phyloP scores from a whole-genome alignment of 2,113 vertebrate genomes.

The Pseudorectes ferrugineus region DNA sequence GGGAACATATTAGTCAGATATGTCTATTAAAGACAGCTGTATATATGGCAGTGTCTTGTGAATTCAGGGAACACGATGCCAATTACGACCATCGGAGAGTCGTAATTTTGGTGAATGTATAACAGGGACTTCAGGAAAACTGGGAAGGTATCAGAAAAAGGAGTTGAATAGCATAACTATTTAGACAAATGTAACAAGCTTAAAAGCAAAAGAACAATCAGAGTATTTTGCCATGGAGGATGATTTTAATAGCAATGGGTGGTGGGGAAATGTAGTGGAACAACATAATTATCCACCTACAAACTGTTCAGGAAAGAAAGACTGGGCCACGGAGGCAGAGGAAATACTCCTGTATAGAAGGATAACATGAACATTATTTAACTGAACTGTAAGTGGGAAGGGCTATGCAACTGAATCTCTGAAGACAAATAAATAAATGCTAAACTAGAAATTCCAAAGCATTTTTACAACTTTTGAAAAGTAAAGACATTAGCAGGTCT shows the following conservation, averaged over 20 bases:
- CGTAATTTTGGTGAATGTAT: constrained; percentile 14
- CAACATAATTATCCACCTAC: background rate
- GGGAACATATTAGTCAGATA: constrained; percentile 51
- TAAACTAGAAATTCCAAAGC: background rate
- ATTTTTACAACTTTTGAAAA: constrained; percentile 9
- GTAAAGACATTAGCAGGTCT: background rate
- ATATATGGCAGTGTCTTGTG: constrained; percentile 38
- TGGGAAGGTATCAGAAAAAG: background rate
- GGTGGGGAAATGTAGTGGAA: background rate
- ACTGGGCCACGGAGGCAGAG: background rate
- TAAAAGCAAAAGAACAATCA: background rate
- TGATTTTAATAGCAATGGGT: background rate
- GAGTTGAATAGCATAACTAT: background rate
- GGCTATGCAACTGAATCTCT: background rate
- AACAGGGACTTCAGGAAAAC: constrained; percentile 6
- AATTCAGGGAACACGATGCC: constrained; percentile 23
- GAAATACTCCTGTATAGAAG: background rate
- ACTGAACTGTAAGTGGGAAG: background rate
- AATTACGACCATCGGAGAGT: background rate
- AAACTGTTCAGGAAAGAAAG: background rate
- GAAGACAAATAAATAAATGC: constrained; percentile 26
- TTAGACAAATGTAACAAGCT: background rate
- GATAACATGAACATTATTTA: background rate
- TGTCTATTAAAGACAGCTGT: constrained; percentile 54
- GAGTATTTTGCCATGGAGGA: background rate